Conservation (phyloP, 2,113 vertebrate genomes). For the Thomomys bottae region DNA sequence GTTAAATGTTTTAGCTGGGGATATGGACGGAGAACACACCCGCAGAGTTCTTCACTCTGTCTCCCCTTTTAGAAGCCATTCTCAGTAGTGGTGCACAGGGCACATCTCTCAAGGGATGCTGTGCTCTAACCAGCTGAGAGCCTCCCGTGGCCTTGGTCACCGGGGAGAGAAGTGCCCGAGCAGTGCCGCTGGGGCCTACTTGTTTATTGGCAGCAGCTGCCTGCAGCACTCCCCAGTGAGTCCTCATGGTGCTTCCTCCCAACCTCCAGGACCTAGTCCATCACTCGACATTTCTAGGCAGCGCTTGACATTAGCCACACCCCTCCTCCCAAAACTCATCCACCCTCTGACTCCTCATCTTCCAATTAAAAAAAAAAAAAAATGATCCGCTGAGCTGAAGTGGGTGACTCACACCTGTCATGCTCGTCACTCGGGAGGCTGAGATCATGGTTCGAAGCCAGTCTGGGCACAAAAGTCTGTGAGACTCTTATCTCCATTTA, state of each 20-base stretch:
- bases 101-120: not conserved
- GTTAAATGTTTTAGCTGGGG: slow-evolving; percentile 44
- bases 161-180: not conserved
- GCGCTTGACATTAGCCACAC: not conserved
- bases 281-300: slow-evolving; percentile 10
- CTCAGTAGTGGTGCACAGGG: not conserved
- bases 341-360: not conserved
- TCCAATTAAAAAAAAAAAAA: not conserved
- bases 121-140: not conserved
- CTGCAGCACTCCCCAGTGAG: not conserved
- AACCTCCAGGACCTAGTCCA: not conserved
- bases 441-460: no score
- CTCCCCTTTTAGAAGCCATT: slow-evolving; percentile 35
- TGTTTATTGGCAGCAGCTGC: not conserved
- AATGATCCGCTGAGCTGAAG: no score
- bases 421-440: no score
- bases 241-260: not conserved
- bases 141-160: not conserved
- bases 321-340: not conserved
- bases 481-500: no score
- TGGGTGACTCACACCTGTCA: no score
- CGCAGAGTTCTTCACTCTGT: not conserved
- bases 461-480: no score
- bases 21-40: not conserved
- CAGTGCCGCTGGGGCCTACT: not conserved